Percentiles rank a stretch among this genome's conserved stretches.
Conservation (phyloP, 2,888 invertebrate genomes). For the Amphipoea lucens region DNA sequence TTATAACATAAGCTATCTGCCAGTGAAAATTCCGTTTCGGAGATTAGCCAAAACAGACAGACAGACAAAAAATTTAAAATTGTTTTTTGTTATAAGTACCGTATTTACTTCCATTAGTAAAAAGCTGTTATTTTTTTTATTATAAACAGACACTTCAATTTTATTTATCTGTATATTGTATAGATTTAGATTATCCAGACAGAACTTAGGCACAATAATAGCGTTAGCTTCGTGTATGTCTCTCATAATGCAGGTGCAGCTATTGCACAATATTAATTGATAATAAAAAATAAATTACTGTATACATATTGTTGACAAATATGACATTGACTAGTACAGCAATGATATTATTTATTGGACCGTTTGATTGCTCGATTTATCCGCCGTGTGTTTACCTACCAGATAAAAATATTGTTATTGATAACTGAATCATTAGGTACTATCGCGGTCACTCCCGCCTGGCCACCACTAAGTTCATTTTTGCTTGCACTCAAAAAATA, state of each 20-base stretch:
- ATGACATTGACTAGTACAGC: background rate
- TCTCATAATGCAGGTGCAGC: background rate
- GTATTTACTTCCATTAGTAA: no score
- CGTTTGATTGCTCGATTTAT: background rate
- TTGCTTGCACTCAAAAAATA: no score
- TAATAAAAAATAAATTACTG: background rate
- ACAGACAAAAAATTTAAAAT: no score
- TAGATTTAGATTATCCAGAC: background rate
- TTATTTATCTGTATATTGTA: no score
- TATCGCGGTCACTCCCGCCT: no score
- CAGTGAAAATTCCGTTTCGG: no score
- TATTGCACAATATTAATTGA: background rate
- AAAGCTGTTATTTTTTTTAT: no score
- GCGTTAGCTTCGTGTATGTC: background rate
- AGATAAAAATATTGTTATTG: conserved; percentile 15
- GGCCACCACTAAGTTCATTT: no score
- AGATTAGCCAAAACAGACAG: no score
- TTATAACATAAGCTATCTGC: no score
- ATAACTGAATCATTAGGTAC: background rate
- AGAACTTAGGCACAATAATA: background rate
- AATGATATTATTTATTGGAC: background rate
- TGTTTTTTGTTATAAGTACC: no score
- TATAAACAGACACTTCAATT: no score
- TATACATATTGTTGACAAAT: background rate
- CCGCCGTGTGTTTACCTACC: background rate